phyloP scores from a whole-genome alignment of 2,888 invertebrate species.

The Osmoderma eremita region DNA sequence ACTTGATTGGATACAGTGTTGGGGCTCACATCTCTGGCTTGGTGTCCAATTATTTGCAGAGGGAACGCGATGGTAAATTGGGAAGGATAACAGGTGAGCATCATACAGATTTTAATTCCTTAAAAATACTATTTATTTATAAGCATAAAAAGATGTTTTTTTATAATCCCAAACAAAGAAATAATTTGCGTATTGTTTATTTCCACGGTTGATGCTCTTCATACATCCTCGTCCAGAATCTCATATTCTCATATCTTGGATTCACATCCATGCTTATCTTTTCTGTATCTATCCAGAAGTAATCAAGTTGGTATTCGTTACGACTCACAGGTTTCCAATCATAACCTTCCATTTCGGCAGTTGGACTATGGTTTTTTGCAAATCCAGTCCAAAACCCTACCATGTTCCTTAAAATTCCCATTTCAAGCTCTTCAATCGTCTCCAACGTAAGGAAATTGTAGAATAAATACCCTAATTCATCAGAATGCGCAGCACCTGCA shows the following conservation, averaged over 20 bases:
- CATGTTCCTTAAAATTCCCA: constrained; percentile 19
- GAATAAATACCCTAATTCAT: constrained; percentile 28
- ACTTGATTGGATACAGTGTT: constrained; percentile 87
- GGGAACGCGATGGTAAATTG: constrained; percentile 78
- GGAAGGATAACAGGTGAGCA: constrained; percentile 61
- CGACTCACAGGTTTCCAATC: constrained; percentile 13
- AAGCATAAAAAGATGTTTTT: no score
- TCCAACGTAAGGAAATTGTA: neutral
- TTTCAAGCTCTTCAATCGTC: neutral
- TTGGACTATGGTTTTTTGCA: constrained; percentile 24
- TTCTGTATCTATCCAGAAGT: constrained; percentile 12
- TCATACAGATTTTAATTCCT: no score
- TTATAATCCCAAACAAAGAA: no score
- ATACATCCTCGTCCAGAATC: neutral
- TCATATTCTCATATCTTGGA: neutral
- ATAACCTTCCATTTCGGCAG: constrained; percentile 15
- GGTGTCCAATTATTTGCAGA: constrained; percentile 81
- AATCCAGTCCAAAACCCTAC: constrained; percentile 35
- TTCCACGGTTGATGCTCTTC: no score
- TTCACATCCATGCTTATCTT: neutral
- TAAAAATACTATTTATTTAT: no score
- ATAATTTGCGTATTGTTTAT: no score
- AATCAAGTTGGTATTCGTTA: constrained; percentile 4
- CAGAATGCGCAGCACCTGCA: constrained; percentile 29
- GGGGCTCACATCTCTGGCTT: constrained; percentile 88